Base-by-base conservation (phyloP, 2,888 invertebrate genomes). In the Hydropsyche betteni region DNA sequence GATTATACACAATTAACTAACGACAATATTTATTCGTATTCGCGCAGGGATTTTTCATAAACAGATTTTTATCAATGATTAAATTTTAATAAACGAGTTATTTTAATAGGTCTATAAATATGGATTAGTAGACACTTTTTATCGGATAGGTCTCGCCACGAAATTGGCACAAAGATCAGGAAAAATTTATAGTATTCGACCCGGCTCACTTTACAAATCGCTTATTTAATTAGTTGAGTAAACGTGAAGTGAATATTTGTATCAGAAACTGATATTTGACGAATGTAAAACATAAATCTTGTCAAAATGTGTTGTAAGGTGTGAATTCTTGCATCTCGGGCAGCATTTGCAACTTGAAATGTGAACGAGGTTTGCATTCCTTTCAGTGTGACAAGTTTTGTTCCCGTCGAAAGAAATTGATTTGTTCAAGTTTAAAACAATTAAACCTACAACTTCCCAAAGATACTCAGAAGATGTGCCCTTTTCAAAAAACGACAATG, bases 291-390 rank as follows among this genome's bases (percentile, higher is more conserved):
- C 36, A 36, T 64, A 34, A 64, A 64, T 64, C 64, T 36, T 36
- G 36, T 64, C 36, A 34, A 64, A 64, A 64, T 36, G 34, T 64
- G 64, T 64, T 36, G 64, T 64, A 64, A 64, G 64, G 34, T 64
- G 34, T 64, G 36, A 24, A 64, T 64, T 64, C 64, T 36, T 64
- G 24, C 36, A 34, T 34, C n/a, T 34, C 34, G 36, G 34, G 36
- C 34, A 34, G 10, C n/a, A 12, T 64, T 64, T 64, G 64, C 36
- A 64, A 64, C 34, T 34, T n/a, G 36, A 64, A 64, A 64, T 64
- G 64, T 64, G 34, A 64, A 64, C 64, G 36, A 36, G 64, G 64
- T 64, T 64, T 12, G 36, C 64, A 64, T 64, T 64, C 64, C 64
- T 36, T 64, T 64, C 64, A 64, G 10, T 36, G 34, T 64, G 34